phyloP scores from a whole-genome alignment of 1,140 invertebrate genomes.

The Drosophila saltans region DNA sequence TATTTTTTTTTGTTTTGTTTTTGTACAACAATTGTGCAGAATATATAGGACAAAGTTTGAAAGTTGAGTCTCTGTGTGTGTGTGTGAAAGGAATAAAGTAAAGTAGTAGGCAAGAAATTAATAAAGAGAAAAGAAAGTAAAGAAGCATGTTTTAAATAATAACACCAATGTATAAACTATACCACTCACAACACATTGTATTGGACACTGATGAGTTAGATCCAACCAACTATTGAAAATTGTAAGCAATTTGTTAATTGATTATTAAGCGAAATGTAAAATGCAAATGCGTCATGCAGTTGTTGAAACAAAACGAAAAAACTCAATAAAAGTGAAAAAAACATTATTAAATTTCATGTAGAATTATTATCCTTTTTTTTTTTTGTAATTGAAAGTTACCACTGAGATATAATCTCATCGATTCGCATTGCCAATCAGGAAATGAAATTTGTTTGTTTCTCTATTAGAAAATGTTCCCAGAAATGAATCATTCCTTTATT shows the following conservation, averaged over 20 bases:
- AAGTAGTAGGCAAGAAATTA: conserved; percentile 9
- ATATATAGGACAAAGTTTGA: conserved; percentile 21
- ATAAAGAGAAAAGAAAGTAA: not conserved
- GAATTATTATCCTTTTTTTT: too few relatives aligned
- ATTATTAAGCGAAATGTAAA: conserved; percentile 67
- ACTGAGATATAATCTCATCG: too few relatives aligned
- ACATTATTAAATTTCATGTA: too few relatives aligned
- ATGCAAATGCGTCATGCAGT: conserved; percentile 64
- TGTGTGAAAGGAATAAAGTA: conserved; percentile 5
- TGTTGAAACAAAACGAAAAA: conserved; percentile 77
- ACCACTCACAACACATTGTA: conserved; percentile 40
- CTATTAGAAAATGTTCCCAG: too few relatives aligned
- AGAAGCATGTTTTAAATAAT: not conserved
- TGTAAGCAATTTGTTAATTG: conserved; percentile 69
- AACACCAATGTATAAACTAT: not conserved
- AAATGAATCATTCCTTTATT: too few relatives aligned
- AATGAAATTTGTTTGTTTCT: too few relatives aligned
- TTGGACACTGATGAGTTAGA: conserved; percentile 14
- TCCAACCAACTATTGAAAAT: conserved; percentile 22
- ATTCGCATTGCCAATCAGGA: too few relatives aligned
- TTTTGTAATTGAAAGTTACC: too few relatives aligned
- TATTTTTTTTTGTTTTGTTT: conserved; percentile 22
- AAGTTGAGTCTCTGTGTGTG: conserved; percentile 55
- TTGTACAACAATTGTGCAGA: conserved; percentile 21
- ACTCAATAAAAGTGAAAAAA: conserved; percentile 71